Conservation (phyloP, 2,797 vertebrate species). For the Diplodus puntazzo region DNA sequence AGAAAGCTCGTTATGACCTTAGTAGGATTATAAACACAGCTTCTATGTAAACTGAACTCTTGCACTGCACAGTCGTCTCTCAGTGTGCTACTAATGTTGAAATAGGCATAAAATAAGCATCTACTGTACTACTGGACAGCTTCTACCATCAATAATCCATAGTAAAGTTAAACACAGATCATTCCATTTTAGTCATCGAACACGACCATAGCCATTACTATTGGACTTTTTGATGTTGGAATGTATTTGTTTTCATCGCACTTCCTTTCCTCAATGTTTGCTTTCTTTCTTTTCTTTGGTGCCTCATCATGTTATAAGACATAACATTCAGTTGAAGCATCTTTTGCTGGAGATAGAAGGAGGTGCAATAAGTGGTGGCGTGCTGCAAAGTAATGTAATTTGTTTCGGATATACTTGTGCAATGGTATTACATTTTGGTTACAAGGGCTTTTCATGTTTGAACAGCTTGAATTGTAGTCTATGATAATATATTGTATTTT, state of each 20-base stretch:
- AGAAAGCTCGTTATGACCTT: constrained; percentile 23
- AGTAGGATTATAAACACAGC: constrained; percentile 45
- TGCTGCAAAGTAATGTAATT: constrained; percentile 62
- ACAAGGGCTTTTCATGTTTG: constrained; percentile 82
- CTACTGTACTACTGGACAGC: constrained; percentile 43
- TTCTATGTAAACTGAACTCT: constrained; percentile 57
- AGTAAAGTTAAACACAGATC: constrained; percentile 56
- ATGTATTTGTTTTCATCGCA: constrained; percentile 70
- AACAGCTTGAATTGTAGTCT: constrained; percentile 79
- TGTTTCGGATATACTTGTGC: constrained; percentile 76
- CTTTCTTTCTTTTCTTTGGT: constrained; percentile 59
- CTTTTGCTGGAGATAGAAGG: constrained; percentile 44
- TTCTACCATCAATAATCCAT: constrained; percentile 60
- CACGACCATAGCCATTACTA: constrained; percentile 39
- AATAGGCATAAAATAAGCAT: constrained; percentile 58
- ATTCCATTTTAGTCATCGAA: constrained; percentile 57
- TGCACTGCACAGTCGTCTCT: constrained; percentile 64
- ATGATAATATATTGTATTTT: constrained; percentile 79
- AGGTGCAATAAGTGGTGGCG: constrained; percentile 47
- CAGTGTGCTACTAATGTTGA: constrained; percentile 62
- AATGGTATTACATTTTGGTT: constrained; percentile 69
- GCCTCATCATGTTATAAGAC: constrained; percentile 65
- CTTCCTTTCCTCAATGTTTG: constrained; percentile 60
- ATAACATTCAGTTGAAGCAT: constrained; percentile 40
- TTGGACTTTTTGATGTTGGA: constrained; percentile 74